Evolutionary conservation across 2,113 vertebrate species (phyloP), one percentile per base, ranked within the genome.

Genomic region (Xiphophorus maculatus): DNA sequence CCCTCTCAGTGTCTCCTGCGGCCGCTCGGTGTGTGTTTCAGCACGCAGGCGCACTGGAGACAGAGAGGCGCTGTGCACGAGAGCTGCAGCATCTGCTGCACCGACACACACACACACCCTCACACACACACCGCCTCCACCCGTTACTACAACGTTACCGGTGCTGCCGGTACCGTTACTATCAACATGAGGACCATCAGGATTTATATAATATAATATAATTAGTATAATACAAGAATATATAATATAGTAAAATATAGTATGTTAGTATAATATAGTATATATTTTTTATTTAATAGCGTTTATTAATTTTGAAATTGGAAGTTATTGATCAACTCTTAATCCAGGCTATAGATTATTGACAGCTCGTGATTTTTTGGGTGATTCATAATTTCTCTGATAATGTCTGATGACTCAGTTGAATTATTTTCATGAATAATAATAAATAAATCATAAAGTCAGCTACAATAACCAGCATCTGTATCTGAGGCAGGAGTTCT

Each of bases 31-130:
- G 85, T 51, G 84, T 51, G 81, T 25, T 12, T 40, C 73, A 73
- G 67, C 72, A 78, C 89, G 91, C 89, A 90, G 76, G 91, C 88
- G 91, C 88, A 82, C 69, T 22, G 71, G 13, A n/a, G 33, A 61
- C 30, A 28, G 32, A 67, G 66, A 44, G 71, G 67, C 29, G 74
- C 69, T 72, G 85, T 84, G 86, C 80, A 82, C 80, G 79, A 75
- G 76, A 63, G 87, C 78, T 84, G 86, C 87, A 74, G 86, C 87
- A 87, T 77, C 89, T 82, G 87, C 83, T 76, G 83, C 85, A 84
- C 79, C 40, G 63, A 75, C 28, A 15, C 4, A 25, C 73, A 22
- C 66, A 62, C 71, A 42, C 42, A 63, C 61, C 17, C 29, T 15
- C 62, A 63, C 62, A 32, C 66, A 71, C 79, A 29, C 66, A 62